Evolutionary conservation across 2,888 invertebrate genomes (phyloP).

Genomic region (Anticlea derivata): DNA sequence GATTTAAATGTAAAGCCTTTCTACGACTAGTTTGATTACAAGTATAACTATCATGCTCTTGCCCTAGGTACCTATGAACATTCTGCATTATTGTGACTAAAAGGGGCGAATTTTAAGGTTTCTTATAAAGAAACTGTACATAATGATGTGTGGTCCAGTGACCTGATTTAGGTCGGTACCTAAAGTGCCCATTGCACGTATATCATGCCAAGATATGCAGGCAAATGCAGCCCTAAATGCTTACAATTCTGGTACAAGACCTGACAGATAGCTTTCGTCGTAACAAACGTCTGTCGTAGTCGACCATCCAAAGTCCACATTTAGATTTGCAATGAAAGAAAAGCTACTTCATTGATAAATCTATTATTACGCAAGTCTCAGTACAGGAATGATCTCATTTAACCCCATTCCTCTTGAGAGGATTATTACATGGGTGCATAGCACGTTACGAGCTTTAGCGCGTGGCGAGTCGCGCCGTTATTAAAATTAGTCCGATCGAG

Average conservation of each 20-base stretch:
- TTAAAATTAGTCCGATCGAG: constrained; percentile 80
- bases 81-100: no score
- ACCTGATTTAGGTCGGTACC: no score
- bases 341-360: constrained; percentile 19
- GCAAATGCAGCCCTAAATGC: not conserved
- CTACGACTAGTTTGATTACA: not conserved
- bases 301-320: constrained; percentile 2
- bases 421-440: constrained; percentile 45
- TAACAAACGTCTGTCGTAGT: constrained; percentile 6
- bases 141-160: no score
- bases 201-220: not conserved
- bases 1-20: constrained; percentile 7
- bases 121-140: no score
- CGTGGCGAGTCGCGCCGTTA: constrained; percentile 64
- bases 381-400: constrained; percentile 25
- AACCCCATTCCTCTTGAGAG: constrained; percentile 42
- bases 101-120: no score
- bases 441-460: constrained; percentile 63
- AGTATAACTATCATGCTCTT: not conserved
- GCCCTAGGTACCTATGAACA: no score
- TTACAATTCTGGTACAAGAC: not conserved
- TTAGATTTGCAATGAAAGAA: constrained; percentile 15
- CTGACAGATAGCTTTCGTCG: not conserved
- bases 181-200: no score
- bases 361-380: constrained; percentile 15